phyloP scores from a whole-genome alignment of 1,140 invertebrate species.

The Cardiocondyla obscurior region DNA sequence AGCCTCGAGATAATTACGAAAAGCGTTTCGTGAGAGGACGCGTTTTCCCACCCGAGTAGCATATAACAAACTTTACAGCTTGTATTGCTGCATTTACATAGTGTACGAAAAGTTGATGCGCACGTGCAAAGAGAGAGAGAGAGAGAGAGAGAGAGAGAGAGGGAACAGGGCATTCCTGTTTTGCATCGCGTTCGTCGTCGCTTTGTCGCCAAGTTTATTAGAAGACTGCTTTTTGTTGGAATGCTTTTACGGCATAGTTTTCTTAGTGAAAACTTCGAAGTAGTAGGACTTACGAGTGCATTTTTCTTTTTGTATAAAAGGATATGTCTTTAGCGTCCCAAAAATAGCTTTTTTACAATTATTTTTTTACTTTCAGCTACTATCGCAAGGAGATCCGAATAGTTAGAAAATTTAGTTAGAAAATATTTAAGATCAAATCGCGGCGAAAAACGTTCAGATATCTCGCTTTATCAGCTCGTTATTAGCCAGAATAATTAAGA shows the following conservation, averaged over 20 bases:
- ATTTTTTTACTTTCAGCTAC: no score
- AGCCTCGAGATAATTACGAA: constrained; percentile 38
- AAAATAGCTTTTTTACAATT: constrained; percentile 34
- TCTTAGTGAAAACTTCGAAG: constrained; percentile 23
- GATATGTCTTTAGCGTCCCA: no score
- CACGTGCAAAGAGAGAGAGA: neutral
- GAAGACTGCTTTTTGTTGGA: constrained; percentile 50
- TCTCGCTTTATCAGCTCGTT: no score
- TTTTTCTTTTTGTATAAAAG: neutral
- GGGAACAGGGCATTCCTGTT: constrained; percentile 29
- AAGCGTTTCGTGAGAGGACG: constrained; percentile 6
- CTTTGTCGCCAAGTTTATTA: constrained; percentile 68
- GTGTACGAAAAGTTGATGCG: neutral
- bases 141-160: no score
- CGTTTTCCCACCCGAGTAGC: neutral
- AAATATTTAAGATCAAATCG: no score
- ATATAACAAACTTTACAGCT: neutral
- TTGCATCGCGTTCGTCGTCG: constrained; percentile 37
- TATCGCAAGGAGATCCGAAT: no score
- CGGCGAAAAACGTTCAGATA: no score
- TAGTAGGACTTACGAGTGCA: neutral
- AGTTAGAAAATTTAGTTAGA: no score
- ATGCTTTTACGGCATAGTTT: constrained; percentile 11
- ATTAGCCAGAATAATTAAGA: no score
- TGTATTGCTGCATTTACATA: constrained; percentile 11